Conservation (phyloP, 2,888 invertebrate genomes). For the Oegoconia quadripuncta region DNA sequence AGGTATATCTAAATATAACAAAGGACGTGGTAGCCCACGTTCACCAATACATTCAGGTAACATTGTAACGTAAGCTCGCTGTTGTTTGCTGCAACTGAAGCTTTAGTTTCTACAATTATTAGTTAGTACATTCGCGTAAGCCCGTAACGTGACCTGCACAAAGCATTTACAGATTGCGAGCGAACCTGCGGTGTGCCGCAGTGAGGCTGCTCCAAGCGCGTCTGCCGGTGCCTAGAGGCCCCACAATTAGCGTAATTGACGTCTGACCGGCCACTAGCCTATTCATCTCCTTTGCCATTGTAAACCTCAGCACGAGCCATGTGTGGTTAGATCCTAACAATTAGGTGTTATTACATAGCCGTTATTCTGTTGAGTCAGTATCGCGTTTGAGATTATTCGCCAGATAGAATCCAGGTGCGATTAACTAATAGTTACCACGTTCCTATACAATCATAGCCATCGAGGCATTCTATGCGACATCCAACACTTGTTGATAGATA, state of each 20-base stretch:
- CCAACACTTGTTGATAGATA: too few relatives aligned
- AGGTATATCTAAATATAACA: too few relatives aligned
- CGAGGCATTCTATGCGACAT: too few relatives aligned
- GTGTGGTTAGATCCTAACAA: constrained; percentile 1
- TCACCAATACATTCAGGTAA: not conserved
- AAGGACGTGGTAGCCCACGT: too few relatives aligned
- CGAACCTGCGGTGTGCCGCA: constrained; percentile 44
- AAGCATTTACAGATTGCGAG: constrained; percentile 55
- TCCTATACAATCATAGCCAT: too few relatives aligned
- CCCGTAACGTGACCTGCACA: constrained; percentile 44
- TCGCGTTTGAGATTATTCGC: too few relatives aligned
- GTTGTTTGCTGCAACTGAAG: constrained; percentile 24
- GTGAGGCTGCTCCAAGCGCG: constrained; percentile 46
- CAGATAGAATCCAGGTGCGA: too few relatives aligned
- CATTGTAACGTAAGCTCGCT: constrained; percentile 8
- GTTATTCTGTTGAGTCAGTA: too few relatives aligned
- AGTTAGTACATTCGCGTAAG: constrained; percentile 1
- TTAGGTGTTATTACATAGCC: too few relatives aligned
- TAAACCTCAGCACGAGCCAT: constrained; percentile 21
- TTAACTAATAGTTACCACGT: too few relatives aligned
- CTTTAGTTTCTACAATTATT: constrained; percentile 2
- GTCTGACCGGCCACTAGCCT: constrained; percentile 33
- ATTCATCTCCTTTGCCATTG: constrained; percentile 23
- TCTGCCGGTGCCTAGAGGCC: constrained; percentile 30
- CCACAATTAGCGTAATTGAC: constrained; percentile 54